Evolutionary conservation across 2,888 invertebrate species (phyloP).

Genomic region (Nephrotoma appendiculata): DNA sequence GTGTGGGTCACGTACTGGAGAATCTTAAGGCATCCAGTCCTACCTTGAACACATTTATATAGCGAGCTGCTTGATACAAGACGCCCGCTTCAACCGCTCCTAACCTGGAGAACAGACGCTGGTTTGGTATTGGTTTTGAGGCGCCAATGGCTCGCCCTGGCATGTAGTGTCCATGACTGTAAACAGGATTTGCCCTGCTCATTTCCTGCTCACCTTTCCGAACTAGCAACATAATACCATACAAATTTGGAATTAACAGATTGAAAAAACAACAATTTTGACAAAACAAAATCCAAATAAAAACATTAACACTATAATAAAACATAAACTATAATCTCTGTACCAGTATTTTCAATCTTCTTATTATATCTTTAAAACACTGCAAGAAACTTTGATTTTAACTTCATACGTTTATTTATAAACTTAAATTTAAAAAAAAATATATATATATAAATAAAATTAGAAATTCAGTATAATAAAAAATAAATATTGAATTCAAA

Average conservation of each 20-base stretch:
- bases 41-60: no score
- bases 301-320: neutral
- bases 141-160: no score
- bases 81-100: no score
- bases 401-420: neutral
- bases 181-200: no score
- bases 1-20: no score
- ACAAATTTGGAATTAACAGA: neutral
- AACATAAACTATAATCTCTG: neutral
- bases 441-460: neutral
- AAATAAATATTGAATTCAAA: neutral
- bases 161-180: no score
- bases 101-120: no score
- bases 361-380: neutral
- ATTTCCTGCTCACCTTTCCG: no score
- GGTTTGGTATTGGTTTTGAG: no score
- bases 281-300: neutral
- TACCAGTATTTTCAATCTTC: neutral
- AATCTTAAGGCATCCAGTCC: no score
- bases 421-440: neutral
- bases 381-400: neutral
- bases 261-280: neutral
- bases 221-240: no score
- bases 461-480: neutral
- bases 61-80: no score